Base-by-base conservation (phyloP, 2,113 vertebrate species). In the Pionites leucogaster region DNA sequence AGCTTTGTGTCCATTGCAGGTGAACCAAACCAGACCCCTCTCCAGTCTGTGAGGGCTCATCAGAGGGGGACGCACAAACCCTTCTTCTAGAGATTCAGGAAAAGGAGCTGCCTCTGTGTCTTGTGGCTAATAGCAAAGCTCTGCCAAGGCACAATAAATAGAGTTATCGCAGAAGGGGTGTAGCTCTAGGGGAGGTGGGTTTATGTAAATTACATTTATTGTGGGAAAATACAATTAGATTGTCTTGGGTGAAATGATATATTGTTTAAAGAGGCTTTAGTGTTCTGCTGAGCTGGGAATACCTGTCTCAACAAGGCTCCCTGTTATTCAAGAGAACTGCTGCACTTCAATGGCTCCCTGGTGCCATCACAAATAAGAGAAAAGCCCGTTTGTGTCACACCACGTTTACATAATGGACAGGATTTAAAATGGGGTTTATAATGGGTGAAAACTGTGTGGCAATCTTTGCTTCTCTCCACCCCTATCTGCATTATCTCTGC, bases 351-450 rank as follows among this genome's bases (percentile, higher is more conserved):
- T 42, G 35, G 23, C 72, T 93, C 41, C 35, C 52, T 47, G 50
- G 69, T 77, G 87, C 70, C 78, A 68, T 14, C 88, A 72, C 7
- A 53, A 96, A 90, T 85, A 70, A 72, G 81, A 89, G 79, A 89
- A 77, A 65, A 93, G 46, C 59, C 74, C 88, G 64, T 94, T 95
- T 87, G 28, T 94, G 92, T 88, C 89, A 69, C 75, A 69, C 60
- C 49, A 64, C 13, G 1, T 81, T 92, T 90, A 53, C 70, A 50
- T 65, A 80, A 90, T 28, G 57, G 90, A 53, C 25, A 60, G 55
- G 75, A 68, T 81, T 92, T 67, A 14, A 86, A 60, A 84, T 86
- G 64, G 64, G 19, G 25, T 46, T 82, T 76, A 19, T 46, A 52
- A 82, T 60, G 76, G 72, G 44, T 74, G 65, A 62, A 60, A 90